Conservation (phyloP, 1,140 invertebrate species). For the Drosophila nigrodunni region DNA sequence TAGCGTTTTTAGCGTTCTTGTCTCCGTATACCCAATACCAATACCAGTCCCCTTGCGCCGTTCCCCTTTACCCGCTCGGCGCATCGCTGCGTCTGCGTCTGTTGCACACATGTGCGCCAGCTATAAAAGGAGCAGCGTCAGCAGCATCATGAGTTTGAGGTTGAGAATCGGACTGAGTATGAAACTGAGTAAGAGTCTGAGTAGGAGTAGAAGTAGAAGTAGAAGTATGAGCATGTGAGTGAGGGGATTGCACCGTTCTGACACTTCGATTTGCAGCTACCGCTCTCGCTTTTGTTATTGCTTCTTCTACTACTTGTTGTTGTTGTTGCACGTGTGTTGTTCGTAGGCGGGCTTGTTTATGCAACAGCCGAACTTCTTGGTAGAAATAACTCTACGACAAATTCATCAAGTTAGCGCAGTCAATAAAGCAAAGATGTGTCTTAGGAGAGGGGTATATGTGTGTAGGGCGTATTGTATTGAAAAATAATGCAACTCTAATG, state of each 20-base stretch:
- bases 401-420: conserved; percentile 62
- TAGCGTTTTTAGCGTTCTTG: conserved; percentile 54
- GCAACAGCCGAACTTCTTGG: conserved; percentile 70
- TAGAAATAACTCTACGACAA: conserved; percentile 74
- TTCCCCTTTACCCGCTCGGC: not conserved
- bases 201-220: too few species aligned
- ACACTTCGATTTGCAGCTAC: conserved; percentile 76
- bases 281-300: conserved; percentile 21
- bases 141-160: conserved; percentile 25
- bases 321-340: conserved; percentile 77
- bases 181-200: too few species aligned
- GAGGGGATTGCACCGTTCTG: conserved; percentile 62
- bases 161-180: conserved; percentile 9
- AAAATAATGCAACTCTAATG: not conserved
- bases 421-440: conserved; percentile 36
- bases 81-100: conserved; percentile 47
- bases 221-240: conserved; percentile 1
- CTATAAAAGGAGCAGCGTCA: conserved; percentile 62
- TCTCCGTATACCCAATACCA: conserved; percentile 27
- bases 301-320: conserved; percentile 10
- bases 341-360: conserved; percentile 67
- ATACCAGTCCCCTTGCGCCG: conserved; percentile 1
- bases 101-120: conserved; percentile 76
- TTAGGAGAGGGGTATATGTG: not conserved
- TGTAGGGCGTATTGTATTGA: not conserved